Evolutionary conservation across 2,113 vertebrate species (phyloP).

Genomic region (Mirza zaza): DNA sequence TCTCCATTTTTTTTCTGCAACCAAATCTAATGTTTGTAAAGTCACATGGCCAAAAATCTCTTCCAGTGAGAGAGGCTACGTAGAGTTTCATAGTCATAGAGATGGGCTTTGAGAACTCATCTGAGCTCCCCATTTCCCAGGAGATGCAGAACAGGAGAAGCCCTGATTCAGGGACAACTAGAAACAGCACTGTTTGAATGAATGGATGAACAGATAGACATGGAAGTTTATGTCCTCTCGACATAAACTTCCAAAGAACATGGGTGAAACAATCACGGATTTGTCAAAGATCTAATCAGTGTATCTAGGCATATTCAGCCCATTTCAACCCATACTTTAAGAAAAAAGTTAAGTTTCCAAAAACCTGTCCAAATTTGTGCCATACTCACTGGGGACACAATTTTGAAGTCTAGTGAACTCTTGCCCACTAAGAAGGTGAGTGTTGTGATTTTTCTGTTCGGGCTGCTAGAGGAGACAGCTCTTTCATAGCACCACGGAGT

Average conservation of each 20-base stretch:
- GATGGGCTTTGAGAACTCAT: not conserved
- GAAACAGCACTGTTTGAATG: not conserved
- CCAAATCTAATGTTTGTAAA: not conserved
- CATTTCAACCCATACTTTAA: not conserved
- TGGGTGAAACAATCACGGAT: not conserved
- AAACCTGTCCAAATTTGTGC: not conserved
- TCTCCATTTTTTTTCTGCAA: not conserved
- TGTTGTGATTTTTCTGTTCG: not conserved
- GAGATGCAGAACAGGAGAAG: not conserved
- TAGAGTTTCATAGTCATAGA: not conserved
- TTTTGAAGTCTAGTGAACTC: not conserved
- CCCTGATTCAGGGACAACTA: fast-evolving
- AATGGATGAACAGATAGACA: not conserved
- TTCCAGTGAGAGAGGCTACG: not conserved
- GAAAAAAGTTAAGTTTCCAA: not conserved
- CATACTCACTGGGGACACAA: not conserved
- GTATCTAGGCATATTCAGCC: not conserved
- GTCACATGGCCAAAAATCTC: not conserved
- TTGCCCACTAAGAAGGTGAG: not conserved
- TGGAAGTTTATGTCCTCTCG: not conserved
- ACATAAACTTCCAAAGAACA: not conserved
- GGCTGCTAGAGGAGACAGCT: not conserved
- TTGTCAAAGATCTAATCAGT: not conserved
- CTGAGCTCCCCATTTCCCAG: not conserved
- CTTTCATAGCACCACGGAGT: not conserved